phyloP scores from a whole-genome alignment of 2,113 vertebrate genomes.

The Ranitomeya variabilis region DNA sequence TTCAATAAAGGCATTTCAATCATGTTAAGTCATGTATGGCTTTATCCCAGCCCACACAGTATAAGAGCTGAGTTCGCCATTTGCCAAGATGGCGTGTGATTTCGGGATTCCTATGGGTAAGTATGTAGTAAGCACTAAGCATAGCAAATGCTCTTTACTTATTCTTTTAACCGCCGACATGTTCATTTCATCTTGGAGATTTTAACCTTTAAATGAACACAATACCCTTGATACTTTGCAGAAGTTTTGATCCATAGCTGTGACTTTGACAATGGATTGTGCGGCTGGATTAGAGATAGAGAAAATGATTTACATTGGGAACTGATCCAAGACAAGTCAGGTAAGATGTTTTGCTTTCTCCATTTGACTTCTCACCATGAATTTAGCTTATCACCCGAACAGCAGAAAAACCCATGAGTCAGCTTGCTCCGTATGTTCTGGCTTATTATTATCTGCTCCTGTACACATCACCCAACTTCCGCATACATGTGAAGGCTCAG shows the following conservation, averaged over 20 bases:
- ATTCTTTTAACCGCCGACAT: neutral
- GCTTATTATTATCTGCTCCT: no score
- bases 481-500: no score
- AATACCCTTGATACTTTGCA: constrained; percentile 60
- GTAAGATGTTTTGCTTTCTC: constrained; percentile 60
- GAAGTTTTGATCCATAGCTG: constrained; percentile 86
- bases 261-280: constrained; percentile 89
- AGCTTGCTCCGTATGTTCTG: neutral
- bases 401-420: neutral
- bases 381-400: neutral
- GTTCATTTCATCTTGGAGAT: neutral
- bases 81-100: neutral
- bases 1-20: no score
- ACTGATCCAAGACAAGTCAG: constrained; percentile 74
- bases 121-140: neutral
- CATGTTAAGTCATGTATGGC: no score
- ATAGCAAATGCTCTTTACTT: neutral
- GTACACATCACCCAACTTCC: no score
- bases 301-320: constrained; percentile 90
- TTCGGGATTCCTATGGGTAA: neutral
- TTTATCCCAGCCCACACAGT: no score
- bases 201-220: neutral
- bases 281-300: constrained; percentile 88
- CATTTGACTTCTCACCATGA: neutral
- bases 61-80: neutral